A percentile compares a stretch with the other conserved stretches of the same genome.
These are phyloP conservation scores for Rotaria socialis DNA, from an alignment of 2,888 invertebrate species.

Conservation along the genomic window DNA sequence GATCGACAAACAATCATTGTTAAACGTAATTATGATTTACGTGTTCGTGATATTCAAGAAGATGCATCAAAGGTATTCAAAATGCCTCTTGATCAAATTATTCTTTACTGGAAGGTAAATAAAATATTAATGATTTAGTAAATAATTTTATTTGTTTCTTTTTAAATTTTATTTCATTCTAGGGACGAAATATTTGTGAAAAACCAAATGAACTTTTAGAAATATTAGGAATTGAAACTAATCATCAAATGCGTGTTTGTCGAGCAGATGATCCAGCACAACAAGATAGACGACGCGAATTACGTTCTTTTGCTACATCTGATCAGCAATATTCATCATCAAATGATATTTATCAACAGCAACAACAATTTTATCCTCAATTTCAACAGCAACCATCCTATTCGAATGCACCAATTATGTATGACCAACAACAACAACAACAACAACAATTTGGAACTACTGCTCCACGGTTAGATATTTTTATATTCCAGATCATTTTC, in stretches of 20 bases:
- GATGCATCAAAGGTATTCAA: constrained; percentile 41
- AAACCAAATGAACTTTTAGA: constrained; percentile 42
- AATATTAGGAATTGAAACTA: constrained; percentile 43
- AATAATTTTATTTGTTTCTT: not conserved
- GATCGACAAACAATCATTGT: constrained; percentile 42
- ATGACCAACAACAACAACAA: not conserved
- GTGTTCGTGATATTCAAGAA: constrained; percentile 44
- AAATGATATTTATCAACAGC: not conserved
- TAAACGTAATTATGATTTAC: constrained; percentile 40
- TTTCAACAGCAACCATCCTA: not conserved
- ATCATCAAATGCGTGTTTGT: constrained; percentile 45
- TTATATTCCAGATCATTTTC: not conserved
- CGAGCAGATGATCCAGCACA: constrained; percentile 38
- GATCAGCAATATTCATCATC: not conserved
- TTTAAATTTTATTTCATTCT: not conserved
- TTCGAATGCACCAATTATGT: too few species aligned
- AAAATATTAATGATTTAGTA: not conserved
- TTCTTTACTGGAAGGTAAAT: constrained; percentile 37
- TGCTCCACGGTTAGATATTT: not conserved
- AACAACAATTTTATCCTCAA: not conserved
- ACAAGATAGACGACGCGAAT: constrained; percentile 37
- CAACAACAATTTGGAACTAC: not conserved
- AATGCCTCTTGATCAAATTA: constrained; percentile 44
- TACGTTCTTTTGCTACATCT: not conserved
- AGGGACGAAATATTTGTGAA: constrained; percentile 44